Percentiles rank a stretch among this genome's conserved stretches.
Evolutionary conservation across 2,797 vertebrate genomes (phyloP).

Genomic region (Poecilia wingei): DNA sequence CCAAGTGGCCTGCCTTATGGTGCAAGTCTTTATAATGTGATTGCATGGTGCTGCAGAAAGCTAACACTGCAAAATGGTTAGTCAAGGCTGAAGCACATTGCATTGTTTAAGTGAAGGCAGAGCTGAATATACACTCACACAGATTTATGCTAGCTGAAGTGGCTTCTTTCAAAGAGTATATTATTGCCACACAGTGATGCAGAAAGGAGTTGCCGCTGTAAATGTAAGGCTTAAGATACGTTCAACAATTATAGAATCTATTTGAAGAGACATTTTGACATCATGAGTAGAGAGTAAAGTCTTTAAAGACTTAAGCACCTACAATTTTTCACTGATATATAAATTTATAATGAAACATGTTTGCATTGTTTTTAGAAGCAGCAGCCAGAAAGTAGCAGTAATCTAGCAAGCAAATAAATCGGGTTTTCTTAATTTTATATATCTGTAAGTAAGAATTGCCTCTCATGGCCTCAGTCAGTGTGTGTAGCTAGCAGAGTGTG

Average conservation of each 20-base stretch:
- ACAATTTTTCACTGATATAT: not conserved
- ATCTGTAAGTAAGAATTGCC: not conserved
- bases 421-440: not conserved
- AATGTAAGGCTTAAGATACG: not conserved
- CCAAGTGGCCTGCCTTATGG: constrained; percentile 49
- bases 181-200: not conserved
- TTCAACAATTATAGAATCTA: not conserved
- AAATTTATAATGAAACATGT: not conserved
- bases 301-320: not conserved
- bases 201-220: constrained; percentile 2
- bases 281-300: not conserved
- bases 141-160: constrained; percentile 30
- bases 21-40: constrained; percentile 62
- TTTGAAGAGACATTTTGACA: not conserved
- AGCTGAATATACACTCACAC: constrained; percentile 31
- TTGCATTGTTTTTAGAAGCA: not conserved
- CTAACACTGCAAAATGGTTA: constrained; percentile 58
- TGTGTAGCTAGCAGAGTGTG: not conserved
- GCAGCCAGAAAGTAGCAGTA: not conserved
- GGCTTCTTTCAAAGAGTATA: constrained; percentile 32
- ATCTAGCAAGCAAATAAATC: not conserved
- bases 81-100: constrained; percentile 36
- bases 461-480: not conserved
- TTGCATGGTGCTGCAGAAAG: constrained; percentile 55
- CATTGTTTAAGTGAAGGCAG: constrained; percentile 30